phyloP scores from a whole-genome alignment of 2,797 vertebrate genomes.

The Acrossocheilus wenchowensis region DNA sequence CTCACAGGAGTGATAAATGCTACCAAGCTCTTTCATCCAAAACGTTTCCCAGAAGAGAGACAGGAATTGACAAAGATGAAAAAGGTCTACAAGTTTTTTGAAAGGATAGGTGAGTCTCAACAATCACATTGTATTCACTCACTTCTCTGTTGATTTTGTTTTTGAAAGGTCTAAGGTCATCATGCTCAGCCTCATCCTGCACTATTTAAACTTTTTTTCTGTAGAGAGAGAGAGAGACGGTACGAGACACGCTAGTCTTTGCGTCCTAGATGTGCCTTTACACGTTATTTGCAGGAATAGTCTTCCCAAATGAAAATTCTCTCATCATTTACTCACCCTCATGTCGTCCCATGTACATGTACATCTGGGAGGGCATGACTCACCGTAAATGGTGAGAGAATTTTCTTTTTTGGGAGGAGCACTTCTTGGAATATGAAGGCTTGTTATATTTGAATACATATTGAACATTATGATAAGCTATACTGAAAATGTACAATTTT shows the following conservation, averaged over 20 bases:
- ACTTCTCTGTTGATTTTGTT: background rate
- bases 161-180: background rate
- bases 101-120: constrained; percentile 65
- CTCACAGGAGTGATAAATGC: constrained; percentile 67
- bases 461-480: background rate
- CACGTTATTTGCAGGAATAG: background rate
- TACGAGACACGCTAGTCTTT: background rate
- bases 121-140: background rate
- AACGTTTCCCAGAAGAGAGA: constrained; percentile 57
- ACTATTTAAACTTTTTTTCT: background rate
- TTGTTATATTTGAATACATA: background rate
- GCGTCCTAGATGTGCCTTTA: background rate
- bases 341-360: background rate
- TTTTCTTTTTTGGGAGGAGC: background rate
- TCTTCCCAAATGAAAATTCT: background rate
- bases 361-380: background rate
- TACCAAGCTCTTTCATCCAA: constrained; percentile 70
- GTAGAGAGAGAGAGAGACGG: background rate
- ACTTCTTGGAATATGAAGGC: background rate
- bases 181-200: background rate
- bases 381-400: background rate
- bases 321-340: background rate
- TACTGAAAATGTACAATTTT: background rate
- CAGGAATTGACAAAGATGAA: constrained; percentile 60
- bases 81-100: constrained; percentile 59